Evolutionary conservation across 1,140 invertebrate genomes (phyloP).

Genomic region (Parapsyche elsis): DNA sequence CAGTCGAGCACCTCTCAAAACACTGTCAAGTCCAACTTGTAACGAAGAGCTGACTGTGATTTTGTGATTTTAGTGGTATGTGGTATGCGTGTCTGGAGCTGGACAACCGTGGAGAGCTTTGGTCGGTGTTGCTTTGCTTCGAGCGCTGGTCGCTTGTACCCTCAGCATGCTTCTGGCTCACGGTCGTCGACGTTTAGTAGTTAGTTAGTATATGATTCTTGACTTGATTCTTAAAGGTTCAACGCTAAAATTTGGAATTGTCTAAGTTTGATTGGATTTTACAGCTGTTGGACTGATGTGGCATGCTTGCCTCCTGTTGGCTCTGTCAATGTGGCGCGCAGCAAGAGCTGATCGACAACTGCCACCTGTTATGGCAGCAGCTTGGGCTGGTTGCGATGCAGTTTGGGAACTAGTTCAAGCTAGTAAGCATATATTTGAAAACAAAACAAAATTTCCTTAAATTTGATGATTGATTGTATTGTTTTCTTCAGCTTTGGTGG

Average conservation of each 20-base stretch:
- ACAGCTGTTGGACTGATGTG: constrained; percentile 75
- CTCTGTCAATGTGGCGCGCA: constrained; percentile 73
- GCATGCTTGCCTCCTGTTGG: constrained; percentile 74
- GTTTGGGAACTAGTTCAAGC: constrained; percentile 75
- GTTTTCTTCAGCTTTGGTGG: constrained; percentile 58
- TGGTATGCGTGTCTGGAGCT: constrained; percentile 73
- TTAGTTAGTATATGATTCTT: constrained; percentile 61
- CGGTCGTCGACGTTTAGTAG: constrained; percentile 72
- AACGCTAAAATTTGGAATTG: not conserved
- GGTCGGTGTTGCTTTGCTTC: constrained; percentile 72
- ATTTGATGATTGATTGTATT: not conserved
- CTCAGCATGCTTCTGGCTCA: constrained; percentile 76
- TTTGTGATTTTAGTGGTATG: constrained; percentile 62
- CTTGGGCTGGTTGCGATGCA: constrained; percentile 80
- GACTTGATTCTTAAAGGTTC: not conserved
- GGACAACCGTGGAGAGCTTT: constrained; percentile 74
- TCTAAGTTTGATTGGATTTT: constrained; percentile 50
- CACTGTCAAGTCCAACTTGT: not conserved
- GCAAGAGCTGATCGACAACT: constrained; percentile 72
- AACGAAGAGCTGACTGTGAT: not conserved
- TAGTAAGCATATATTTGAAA: constrained; percentile 56
- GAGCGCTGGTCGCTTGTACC: constrained; percentile 75
- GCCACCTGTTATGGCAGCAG: constrained; percentile 77
- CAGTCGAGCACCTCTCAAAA: constrained; percentile 46
- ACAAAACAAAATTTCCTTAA: not conserved